Evolutionary conservation across 2,888 invertebrate species (phyloP).

Genomic region (Stenurella melanura): DNA sequence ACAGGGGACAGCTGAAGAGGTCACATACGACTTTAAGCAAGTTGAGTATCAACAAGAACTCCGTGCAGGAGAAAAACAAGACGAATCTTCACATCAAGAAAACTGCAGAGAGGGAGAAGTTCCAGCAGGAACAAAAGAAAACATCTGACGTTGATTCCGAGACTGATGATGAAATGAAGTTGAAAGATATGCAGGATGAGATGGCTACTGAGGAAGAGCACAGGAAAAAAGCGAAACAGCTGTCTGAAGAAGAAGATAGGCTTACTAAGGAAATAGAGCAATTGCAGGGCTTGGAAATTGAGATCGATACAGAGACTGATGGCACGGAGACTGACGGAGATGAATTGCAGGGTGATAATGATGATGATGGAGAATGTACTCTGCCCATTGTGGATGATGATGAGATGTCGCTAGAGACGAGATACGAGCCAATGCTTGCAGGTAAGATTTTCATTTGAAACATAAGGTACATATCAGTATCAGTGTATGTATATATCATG

Average conservation of each 20-base stretch:
- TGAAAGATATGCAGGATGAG: constrained; percentile 65
- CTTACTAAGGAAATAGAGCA: constrained; percentile 86
- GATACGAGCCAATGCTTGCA: constrained; percentile 82
- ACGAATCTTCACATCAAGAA: constrained; percentile 64
- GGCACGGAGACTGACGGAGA: constrained; percentile 86
- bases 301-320: constrained; percentile 88
- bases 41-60: constrained; percentile 58
- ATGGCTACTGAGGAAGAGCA: constrained; percentile 80
- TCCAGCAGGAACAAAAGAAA: constrained; percentile 52
- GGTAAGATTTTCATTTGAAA: constrained; percentile 67
- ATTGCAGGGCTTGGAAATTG: constrained; percentile 83
- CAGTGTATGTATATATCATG: too few relatives aligned
- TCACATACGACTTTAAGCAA: constrained; percentile 70
- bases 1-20: constrained; percentile 61
- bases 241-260: constrained; percentile 86
- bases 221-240: constrained; percentile 78
- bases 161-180: constrained; percentile 77
- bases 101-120: constrained; percentile 52
- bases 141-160: constrained; percentile 78
- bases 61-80: constrained; percentile 62
- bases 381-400: constrained; percentile 59
- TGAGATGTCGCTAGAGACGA: constrained; percentile 78
- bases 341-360: constrained; percentile 75
- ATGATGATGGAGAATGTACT: constrained; percentile 61
- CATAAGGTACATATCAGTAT: neutral